Conservation (phyloP, 2,113 vertebrate genomes). For the Alexandromys fortis region DNA sequence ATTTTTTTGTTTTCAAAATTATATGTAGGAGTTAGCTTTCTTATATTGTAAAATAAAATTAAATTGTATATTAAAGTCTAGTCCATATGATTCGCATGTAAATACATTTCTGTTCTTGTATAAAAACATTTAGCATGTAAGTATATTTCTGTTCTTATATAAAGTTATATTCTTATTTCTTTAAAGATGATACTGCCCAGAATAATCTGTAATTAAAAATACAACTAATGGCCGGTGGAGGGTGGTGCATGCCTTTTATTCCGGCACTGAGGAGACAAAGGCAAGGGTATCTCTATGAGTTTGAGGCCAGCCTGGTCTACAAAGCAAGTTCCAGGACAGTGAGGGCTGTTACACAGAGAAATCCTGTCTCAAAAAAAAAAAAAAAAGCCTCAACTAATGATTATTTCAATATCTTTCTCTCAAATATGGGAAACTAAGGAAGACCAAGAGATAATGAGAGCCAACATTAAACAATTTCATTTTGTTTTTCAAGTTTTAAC, state of each 20-base stretch:
- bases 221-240: neutral
- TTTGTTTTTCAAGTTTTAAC: neutral
- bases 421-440: conserved; percentile 1
- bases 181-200: neutral
- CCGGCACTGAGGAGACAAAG: neutral
- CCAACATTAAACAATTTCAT: neutral
- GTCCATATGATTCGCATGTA: neutral
- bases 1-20: conserved; percentile 56
- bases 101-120: neutral
- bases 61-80: neutral
- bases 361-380: neutral
- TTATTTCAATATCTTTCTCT: neutral
- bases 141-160: neutral
- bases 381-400: neutral
- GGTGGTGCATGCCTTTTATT: neutral
- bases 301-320: neutral
- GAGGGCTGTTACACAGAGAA: neutral
- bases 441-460: neutral
- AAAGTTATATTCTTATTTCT: conserved; percentile 26
- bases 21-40: neutral
- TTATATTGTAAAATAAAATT: conserved; percentile 33
- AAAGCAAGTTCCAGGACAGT: neutral
- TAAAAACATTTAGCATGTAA: neutral
- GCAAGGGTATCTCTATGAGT: neutral
- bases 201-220: conserved; percentile 9